Percentiles rank a stretch among this genome's conserved stretches.
These are phyloP conservation scores for Crioceris asparagi DNA, from an alignment of 2,888 invertebrate species.

Conservation along the genomic window DNA sequence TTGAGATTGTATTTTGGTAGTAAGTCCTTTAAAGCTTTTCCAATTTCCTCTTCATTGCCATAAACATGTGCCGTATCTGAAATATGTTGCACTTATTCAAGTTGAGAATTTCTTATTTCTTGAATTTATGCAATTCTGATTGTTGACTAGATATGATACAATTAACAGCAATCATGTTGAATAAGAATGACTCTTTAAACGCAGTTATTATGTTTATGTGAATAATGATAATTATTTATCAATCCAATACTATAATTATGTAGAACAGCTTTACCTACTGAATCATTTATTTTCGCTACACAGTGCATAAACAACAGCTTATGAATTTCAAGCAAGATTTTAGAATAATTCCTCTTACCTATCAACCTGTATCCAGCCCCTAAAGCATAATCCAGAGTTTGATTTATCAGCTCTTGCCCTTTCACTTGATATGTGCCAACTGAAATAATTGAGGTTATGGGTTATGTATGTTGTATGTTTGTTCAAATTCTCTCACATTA, in stretches of 20 bases:
- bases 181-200: no score
- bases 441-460: constrained; percentile 31
- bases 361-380: constrained; percentile 51
- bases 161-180: background rate
- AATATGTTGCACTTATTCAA: no score
- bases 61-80: constrained; percentile 72
- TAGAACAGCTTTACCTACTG: no score
- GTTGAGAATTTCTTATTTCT: no score
- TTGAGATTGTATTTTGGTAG: constrained; percentile 57
- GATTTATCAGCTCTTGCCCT: constrained; percentile 39
- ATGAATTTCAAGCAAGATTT: no score
- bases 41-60: constrained; percentile 61
- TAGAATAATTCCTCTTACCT: no score
- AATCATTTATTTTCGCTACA: no score
- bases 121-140: background rate
- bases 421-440: constrained; percentile 58
- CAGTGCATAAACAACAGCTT: no score
- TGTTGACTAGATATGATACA: background rate
- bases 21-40: constrained; percentile 49
- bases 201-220: no score
- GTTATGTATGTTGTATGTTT: no score
- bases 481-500: constrained; percentile 1
- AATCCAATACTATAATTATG: no score
- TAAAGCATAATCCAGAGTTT: constrained; percentile 53
- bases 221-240: no score